Percentiles rank a stretch among this genome's conserved stretches.
Conservation (phyloP, 2,113 vertebrate genomes). For the Pseudorhombus dupliciocellatus region DNA sequence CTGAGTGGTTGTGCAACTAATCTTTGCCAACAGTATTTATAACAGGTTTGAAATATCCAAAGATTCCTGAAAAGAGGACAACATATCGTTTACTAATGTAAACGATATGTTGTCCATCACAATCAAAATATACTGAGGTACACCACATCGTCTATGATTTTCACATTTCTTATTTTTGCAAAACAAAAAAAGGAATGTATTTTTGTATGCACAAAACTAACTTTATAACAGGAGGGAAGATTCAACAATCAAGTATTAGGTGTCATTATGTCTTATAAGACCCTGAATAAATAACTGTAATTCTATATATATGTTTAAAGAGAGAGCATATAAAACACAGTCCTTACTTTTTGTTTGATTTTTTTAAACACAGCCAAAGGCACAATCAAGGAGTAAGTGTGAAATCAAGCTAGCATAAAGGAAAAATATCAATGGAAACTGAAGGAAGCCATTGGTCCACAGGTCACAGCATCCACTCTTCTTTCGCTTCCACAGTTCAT, state of each 20-base stretch:
- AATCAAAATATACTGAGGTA: slow-evolving; percentile 13
- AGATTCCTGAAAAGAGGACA: background rate
- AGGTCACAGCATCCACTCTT: background rate
- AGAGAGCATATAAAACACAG: slow-evolving; percentile 24
- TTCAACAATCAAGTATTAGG: slow-evolving; percentile 10
- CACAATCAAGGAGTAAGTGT: slow-evolving; percentile 19
- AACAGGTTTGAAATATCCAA: background rate
- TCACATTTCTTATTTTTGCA: slow-evolving; percentile 28
- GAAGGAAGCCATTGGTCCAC: slow-evolving; percentile 20
- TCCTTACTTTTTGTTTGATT: background rate
- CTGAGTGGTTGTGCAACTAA: background rate
- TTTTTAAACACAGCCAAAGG: slow-evolving; percentile 29
- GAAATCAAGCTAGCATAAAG: slow-evolving; percentile 7
- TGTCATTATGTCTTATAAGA: slow-evolving; percentile 10
- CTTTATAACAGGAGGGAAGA: background rate
- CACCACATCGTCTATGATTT: slow-evolving; percentile 1
- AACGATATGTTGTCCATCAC: background rate
- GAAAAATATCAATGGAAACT: slow-evolving; percentile 16
- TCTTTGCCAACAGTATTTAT: background rate
- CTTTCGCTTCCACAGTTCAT: slow-evolving; percentile 4
- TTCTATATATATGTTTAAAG: slow-evolving; percentile 14
- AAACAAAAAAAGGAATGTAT: background rate
- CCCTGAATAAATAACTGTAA: slow-evolving; percentile 5
- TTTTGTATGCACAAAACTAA: background rate
- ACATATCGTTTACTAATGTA: background rate